phyloP scores from a whole-genome alignment of 2,888 invertebrate genomes.

The Diarsia brunnea region DNA sequence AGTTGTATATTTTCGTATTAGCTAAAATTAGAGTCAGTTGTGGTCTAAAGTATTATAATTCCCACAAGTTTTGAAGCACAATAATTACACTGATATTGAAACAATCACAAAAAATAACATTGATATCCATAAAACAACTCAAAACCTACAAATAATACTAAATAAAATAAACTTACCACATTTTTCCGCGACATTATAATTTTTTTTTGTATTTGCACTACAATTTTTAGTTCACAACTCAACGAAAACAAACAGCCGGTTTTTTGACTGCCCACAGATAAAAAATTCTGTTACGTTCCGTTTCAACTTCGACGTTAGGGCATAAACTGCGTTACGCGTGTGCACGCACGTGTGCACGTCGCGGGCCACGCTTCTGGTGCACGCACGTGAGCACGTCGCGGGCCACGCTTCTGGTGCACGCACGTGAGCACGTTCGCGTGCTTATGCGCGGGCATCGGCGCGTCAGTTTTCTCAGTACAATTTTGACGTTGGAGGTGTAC shows the following conservation, averaged over 20 bases:
- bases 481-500: no score
- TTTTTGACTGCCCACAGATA: background rate
- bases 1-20: conserved; percentile 2
- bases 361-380: no score
- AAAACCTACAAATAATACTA: background rate
- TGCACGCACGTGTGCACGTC: no score
- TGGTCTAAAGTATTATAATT: conserved; percentile 4
- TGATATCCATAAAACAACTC: no score
- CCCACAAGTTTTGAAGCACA: conserved; percentile 24
- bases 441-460: no score
- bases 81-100: background rate
- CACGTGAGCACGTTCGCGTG: no score
- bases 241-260: conserved; percentile 21
- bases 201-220: background rate
- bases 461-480: no score
- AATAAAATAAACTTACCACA: conserved; percentile 17
- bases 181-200: conserved; percentile 19
- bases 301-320: background rate
- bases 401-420: no score
- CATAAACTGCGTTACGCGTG: no score
- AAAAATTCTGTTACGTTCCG: no score
- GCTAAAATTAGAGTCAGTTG: conserved; percentile 6
- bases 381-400: no score
- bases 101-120: no score
- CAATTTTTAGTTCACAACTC: background rate